Conservation (phyloP, 2,797 vertebrate genomes). For the Acropternis orthonyx region DNA sequence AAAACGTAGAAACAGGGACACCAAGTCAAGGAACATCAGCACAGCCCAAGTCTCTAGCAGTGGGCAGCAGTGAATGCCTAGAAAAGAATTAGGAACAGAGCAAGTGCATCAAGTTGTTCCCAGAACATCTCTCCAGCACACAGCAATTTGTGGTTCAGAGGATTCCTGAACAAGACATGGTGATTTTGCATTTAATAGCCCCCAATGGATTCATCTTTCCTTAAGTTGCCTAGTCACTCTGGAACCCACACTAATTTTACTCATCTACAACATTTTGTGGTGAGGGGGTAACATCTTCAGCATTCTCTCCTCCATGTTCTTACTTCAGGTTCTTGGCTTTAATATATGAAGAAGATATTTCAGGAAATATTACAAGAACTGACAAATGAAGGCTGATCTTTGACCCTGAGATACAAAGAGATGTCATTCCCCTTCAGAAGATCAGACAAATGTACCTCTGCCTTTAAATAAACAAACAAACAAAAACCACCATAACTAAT, state of each 20-base stretch:
- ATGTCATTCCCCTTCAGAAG: background rate
- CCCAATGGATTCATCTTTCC: background rate
- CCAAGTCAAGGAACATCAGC: background rate
- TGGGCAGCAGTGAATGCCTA: background rate
- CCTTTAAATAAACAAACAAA: background rate
- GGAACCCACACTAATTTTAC: conserved; percentile 23
- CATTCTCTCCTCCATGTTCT: background rate
- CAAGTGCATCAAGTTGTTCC: background rate
- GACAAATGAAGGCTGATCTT: background rate
- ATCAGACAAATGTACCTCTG: background rate
- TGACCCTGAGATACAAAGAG: background rate
- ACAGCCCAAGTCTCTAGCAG: background rate
- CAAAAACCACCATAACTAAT: background rate
- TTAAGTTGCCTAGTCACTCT: conserved; percentile 26
- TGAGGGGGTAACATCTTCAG: background rate
- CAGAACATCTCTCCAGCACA: background rate
- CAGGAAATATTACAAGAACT: background rate
- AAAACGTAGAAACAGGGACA: background rate
- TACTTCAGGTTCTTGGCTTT: background rate
- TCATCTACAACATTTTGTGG: conserved; percentile 11
- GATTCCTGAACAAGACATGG: background rate
- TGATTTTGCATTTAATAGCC: conserved; percentile 3
- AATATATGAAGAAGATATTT: background rate
- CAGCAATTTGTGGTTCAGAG: conserved; percentile 12
- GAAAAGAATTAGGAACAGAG: background rate